phyloP scores from a whole-genome alignment of 2,113 vertebrate species.

The Brachypodius melanocephalos region DNA sequence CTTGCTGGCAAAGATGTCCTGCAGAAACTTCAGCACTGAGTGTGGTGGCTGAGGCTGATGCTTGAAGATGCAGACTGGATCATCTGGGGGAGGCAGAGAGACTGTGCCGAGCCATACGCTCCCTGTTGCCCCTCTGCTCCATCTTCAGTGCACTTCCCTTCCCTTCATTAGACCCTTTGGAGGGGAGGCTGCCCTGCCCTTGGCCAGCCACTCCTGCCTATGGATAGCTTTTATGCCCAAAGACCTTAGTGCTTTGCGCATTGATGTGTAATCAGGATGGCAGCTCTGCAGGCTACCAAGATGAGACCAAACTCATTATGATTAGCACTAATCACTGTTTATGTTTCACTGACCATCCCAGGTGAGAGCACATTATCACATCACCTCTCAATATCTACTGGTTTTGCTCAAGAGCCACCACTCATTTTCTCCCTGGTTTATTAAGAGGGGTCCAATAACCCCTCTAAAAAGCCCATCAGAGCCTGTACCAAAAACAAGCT shows the following conservation, averaged over 20 bases:
- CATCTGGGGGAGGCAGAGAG: slow-evolving; percentile 73
- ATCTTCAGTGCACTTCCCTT: not conserved
- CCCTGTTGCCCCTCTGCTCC: rapidly evolving
- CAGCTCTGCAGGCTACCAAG: not conserved
- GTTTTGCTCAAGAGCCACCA: not conserved
- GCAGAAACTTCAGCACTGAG: slow-evolving; percentile 93
- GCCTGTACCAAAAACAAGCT: not conserved
- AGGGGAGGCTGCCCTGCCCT: not conserved
- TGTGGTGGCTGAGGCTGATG: slow-evolving; percentile 90
- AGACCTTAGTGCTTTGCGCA: not conserved
- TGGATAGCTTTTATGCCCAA: not conserved
- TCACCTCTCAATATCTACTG: rapidly evolving
- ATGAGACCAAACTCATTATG: not conserved
- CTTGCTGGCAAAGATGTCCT: slow-evolving; percentile 87
- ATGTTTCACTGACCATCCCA: not conserved
- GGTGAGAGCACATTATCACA: not conserved
- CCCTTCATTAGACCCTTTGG: not conserved
- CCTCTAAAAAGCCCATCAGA: not conserved
- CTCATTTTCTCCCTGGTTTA: not conserved
- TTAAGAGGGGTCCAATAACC: not conserved
- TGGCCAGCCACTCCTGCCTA: rapidly evolving
- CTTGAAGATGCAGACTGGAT: slow-evolving; percentile 93
- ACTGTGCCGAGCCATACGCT: not conserved
- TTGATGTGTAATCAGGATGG: not conserved
- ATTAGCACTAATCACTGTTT: slow-evolving; percentile 30